phyloP scores from a whole-genome alignment of 1,140 invertebrate species.

The Drosophila nebulosa region DNA sequence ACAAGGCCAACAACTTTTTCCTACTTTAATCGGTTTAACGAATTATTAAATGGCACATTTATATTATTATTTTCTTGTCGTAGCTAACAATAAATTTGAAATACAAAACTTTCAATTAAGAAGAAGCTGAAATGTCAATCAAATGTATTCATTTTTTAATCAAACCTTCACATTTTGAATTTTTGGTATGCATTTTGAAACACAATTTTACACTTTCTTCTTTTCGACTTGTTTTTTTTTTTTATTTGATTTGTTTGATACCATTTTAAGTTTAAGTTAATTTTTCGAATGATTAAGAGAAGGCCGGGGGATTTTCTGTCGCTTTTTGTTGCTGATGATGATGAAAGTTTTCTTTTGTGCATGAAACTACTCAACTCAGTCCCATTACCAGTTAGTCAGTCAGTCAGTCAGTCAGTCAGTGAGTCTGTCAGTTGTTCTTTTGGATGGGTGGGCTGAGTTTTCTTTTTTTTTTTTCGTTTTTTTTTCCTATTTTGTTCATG shows the following conservation, averaged over 20 bases:
- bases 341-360: slow-evolving; percentile 29
- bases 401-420: background rate
- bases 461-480: background rate
- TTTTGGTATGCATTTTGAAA: too few relatives aligned
- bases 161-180: too few relatives aligned
- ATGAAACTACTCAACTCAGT: slow-evolving; percentile 14
- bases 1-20: too few relatives aligned
- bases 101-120: too few relatives aligned
- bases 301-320: too few relatives aligned
- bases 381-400: background rate
- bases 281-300: background rate
- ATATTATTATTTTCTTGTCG: too few relatives aligned
- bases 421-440: background rate
- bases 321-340: background rate
- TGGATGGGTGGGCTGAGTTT: background rate
- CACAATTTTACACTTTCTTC: background rate
- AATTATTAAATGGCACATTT: too few relatives aligned
- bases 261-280: background rate
- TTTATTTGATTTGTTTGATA: background rate
- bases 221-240: background rate
- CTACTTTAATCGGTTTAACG: too few relatives aligned
- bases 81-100: too few relatives aligned
- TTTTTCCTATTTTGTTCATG: slow-evolving; percentile 30
- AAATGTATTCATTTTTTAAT: too few relatives aligned
- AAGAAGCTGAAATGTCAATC: too few relatives aligned